Conservation (phyloP, 2,797 vertebrate genomes). For the Notolepis coatsorum region DNA sequence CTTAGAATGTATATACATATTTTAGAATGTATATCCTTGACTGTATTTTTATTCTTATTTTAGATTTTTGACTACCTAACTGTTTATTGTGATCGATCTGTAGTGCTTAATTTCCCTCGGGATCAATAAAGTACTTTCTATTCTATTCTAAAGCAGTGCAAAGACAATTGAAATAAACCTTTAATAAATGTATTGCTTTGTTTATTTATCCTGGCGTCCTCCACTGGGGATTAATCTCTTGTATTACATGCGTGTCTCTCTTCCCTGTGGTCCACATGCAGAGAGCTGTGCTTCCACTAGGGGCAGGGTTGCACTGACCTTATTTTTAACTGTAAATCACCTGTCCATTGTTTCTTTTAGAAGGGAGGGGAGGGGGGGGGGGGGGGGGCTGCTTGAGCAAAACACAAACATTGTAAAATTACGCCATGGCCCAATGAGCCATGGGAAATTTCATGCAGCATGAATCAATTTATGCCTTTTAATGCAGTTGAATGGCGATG, state of each 20-base stretch:
- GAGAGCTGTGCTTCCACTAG: constrained; percentile 16
- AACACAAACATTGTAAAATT: constrained; percentile 36
- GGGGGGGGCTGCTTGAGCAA: constrained; percentile 13
- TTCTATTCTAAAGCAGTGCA: not conserved
- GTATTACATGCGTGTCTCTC: constrained; percentile 12
- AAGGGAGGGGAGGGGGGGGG: not conserved
- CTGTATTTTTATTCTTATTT: too few relatives aligned
- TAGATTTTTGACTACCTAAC: too few relatives aligned
- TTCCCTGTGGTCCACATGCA: constrained; percentile 20
- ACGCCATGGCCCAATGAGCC: constrained; percentile 33
- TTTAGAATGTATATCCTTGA: too few relatives aligned
- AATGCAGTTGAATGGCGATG: constrained; percentile 15
- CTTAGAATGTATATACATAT: too few relatives aligned
- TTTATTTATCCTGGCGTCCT: constrained; percentile 2
- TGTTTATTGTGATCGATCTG: too few relatives aligned
- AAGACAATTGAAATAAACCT: not conserved
- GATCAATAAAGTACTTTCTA: too few relatives aligned
- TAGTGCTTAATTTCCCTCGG: too few relatives aligned
- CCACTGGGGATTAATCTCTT: constrained; percentile 29
- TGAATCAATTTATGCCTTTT: constrained; percentile 51
- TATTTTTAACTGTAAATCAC: not conserved
- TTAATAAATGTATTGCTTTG: not conserved
- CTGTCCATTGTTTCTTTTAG: not conserved
- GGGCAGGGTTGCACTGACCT: not conserved
- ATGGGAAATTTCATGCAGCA: constrained; percentile 46